phyloP scores from a whole-genome alignment of 2,797 vertebrate species.

The Cercopithecus neglectus region DNA sequence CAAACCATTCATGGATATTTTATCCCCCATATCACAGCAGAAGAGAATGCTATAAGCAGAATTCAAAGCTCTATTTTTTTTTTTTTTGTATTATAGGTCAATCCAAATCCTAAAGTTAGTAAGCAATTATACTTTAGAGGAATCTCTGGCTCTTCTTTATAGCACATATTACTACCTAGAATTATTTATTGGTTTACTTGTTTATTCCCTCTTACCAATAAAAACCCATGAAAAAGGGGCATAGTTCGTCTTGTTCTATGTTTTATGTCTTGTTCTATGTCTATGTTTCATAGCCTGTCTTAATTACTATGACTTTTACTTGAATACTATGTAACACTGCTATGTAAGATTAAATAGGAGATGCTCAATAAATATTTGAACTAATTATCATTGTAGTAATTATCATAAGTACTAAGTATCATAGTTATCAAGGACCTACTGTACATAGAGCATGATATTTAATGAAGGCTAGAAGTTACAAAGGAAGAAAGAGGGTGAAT shows the following conservation, averaged over 20 bases:
- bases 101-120: constrained; percentile 10
- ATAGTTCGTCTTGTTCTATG: neutral
- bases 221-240: neutral
- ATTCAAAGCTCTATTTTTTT: neutral
- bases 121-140: neutral
- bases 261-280: too few species aligned
- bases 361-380: neutral
- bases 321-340: neutral
- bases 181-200: constrained; percentile 5
- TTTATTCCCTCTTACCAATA: constrained; percentile 13
- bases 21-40: neutral
- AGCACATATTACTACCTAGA: neutral
- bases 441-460: neutral
- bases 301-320: neutral
- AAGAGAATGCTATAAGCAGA: neutral
- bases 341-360: neutral
- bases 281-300: neutral
- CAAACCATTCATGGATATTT: constrained; percentile 25
- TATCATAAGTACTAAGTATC: too few species aligned
- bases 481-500: constrained; percentile 28
- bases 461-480: neutral
- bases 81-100: neutral
- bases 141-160: neutral
- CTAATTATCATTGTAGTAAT: neutral
- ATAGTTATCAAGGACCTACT: neutral